phyloP scores from a whole-genome alignment of 2,113 vertebrate genomes.

The Lampris megalopsis region DNA sequence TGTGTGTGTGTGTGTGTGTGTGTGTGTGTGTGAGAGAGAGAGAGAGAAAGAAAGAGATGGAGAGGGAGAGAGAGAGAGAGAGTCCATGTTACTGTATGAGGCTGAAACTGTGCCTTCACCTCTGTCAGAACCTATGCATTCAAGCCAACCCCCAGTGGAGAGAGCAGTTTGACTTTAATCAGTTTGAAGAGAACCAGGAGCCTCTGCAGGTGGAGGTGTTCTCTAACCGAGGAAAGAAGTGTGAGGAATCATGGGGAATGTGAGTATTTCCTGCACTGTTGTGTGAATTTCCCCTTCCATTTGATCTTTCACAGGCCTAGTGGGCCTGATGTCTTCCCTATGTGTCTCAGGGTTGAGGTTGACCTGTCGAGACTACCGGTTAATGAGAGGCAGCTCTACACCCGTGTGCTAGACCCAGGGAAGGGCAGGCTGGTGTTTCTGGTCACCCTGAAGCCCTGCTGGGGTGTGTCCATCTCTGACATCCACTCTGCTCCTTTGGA shows the following conservation, averaged over 20 bases:
- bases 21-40: conserved; percentile 18
- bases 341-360: conserved; percentile 86
- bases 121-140: conserved; percentile 92
- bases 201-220: conserved; percentile 92
- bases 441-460: conserved; percentile 85
- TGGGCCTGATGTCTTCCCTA: conserved; percentile 31
- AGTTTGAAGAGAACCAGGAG: conserved; percentile 94
- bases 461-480: conserved; percentile 90
- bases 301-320: conserved; percentile 19
- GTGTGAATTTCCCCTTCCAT: conserved; percentile 49
- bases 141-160: conserved; percentile 97
- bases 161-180: conserved; percentile 98
- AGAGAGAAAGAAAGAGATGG: no score
- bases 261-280: conserved; percentile 79
- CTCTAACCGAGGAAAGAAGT: conserved; percentile 92
- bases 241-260: conserved; percentile 91
- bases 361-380: conserved; percentile 83
- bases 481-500: conserved; percentile 85
- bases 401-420: conserved; percentile 73
- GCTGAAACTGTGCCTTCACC: conserved; percentile 56
- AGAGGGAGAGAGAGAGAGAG: no score
- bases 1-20: conserved; percentile 29
- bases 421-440: conserved; percentile 88
- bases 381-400: conserved; percentile 87
- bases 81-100: conserved; percentile 31